Base-by-base conservation (phyloP, 2,797 vertebrate genomes). In the Chaetodon trifasciatus region DNA sequence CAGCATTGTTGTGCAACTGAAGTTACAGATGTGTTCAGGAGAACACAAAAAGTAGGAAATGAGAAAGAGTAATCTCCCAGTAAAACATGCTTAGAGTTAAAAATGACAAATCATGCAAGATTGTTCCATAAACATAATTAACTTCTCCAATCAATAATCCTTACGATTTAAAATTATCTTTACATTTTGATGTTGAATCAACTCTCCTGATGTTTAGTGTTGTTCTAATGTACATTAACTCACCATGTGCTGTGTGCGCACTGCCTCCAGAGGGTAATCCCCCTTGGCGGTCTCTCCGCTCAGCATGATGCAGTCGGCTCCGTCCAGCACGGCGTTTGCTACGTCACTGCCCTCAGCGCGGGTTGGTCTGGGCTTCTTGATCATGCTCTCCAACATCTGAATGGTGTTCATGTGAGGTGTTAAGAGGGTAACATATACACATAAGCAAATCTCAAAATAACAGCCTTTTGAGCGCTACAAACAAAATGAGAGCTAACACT, bases 311-410 rank as follows among this genome's bases (percentile, higher is more conserved):
- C 97, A 98, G 93, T 98, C 97, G 0, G 97, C 97, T 3, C 97
- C 97, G 1, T 98, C 97, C 92, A 98, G 86, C 69, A 98, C 97
- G 0, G 97, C 97, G 0, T 98, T 98, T 62, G 97, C 97, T 39
- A 98, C 97, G 0, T 97, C 97, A 0, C 98, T 99, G 90, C 98
- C 97, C 92, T 99, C 98, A 0, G 98, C 98, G 0, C 98, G 97
- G 0, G 98, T 99, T 0, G 98, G 98, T 3, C 98, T 95, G 35
- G 98, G 98, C 75, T 99, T 99, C 96, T 99, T 98, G 91, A 99
- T 98, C 98, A 99, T 99, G 93, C 98, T 99, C 93, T 99, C 98
- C 94, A 99, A 90, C 98, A 99, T 99, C 98, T 99, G 74, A 37
- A 73, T 2, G 5, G 21, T 17, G 7, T 60, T 39, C 1, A 63